Conservation (phyloP, 2,113 vertebrate genomes). For the Oxyura jamaicensis region DNA sequence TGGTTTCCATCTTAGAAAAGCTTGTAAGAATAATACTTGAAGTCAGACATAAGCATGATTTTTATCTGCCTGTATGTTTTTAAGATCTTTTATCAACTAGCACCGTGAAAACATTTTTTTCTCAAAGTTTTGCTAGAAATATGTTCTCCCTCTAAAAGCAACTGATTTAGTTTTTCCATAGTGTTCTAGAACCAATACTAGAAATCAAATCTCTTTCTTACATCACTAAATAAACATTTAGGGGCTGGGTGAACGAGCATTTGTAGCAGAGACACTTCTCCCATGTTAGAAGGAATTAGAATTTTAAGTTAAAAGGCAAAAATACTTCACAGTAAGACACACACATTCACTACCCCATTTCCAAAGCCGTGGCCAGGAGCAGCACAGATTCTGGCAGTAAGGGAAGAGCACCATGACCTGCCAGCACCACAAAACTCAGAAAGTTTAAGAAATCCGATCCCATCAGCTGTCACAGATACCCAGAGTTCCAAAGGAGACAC, state of each 20-base stretch:
- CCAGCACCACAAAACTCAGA: constrained; percentile 17
- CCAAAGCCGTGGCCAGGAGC: constrained; percentile 44
- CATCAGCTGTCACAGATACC: constrained; percentile 43
- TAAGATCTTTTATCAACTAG: background rate
- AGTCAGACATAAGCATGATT: background rate
- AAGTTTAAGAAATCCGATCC: constrained; percentile 22
- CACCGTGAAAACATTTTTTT: background rate
- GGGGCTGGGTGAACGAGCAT: constrained; percentile 46
- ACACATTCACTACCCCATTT: background rate
- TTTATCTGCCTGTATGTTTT: background rate
- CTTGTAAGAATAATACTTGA: background rate
- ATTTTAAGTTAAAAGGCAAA: constrained; percentile 53
- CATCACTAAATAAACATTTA: background rate
- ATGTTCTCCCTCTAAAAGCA: background rate
- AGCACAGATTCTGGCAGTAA: constrained; percentile 46
- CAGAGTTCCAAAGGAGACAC: constrained; percentile 35
- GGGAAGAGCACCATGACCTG: constrained; percentile 25
- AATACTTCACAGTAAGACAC: constrained; percentile 15
- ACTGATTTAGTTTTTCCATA: background rate
- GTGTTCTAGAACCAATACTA: background rate
- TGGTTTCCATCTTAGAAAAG: background rate
- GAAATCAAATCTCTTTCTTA: background rate
- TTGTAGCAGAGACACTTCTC: constrained; percentile 48
- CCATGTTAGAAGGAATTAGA: constrained; percentile 54
- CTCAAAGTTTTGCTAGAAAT: background rate